A percentile compares a stretch with the other conserved stretches of the same genome.
Conservation (phyloP, 1,140 invertebrate species). For the Drosophila virilis region DNA sequence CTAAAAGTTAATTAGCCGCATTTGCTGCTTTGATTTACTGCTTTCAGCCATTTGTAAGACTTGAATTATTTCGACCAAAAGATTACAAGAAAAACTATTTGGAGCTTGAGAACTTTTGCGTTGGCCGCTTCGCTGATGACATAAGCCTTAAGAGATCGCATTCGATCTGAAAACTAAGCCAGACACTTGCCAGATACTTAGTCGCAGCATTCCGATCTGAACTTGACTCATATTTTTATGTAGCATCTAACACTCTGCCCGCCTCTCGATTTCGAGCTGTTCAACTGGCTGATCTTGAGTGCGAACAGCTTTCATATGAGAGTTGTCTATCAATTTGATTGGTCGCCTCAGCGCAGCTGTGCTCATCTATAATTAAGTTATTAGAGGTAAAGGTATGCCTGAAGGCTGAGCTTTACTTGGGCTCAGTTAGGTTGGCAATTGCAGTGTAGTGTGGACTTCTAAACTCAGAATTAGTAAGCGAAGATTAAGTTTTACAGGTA, state of each 20-base stretch:
- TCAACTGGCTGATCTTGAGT: conserved; percentile 26
- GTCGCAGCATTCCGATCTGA: conserved; percentile 12
- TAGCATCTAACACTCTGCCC: conserved; percentile 5
- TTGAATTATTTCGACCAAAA: conserved; percentile 45
- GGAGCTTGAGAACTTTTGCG: conserved; percentile 50
- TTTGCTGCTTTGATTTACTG: conserved; percentile 73
- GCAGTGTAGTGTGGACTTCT: no score
- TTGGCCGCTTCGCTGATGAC: conserved; percentile 36
- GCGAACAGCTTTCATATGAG: not conserved
- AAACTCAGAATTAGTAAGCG: no score
- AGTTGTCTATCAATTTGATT: conserved; percentile 4
- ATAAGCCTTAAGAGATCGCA: conserved; percentile 37
- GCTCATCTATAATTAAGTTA: conserved; percentile 31
- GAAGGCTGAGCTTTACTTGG: not conserved
- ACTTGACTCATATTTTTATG: conserved; percentile 3
- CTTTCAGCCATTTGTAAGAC: conserved; percentile 40
- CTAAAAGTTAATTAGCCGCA: conserved; percentile 74
- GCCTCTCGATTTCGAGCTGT: not conserved
- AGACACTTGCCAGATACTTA: not conserved
- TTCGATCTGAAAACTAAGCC: conserved; percentile 17
- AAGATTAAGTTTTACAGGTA: no score
- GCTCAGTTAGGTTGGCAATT: not conserved
- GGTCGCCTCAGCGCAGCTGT: not conserved
- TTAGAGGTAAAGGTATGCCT: not conserved
- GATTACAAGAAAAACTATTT: conserved; percentile 30